phyloP scores from a whole-genome alignment of 2,888 invertebrate species.

The Sericinus montela region DNA sequence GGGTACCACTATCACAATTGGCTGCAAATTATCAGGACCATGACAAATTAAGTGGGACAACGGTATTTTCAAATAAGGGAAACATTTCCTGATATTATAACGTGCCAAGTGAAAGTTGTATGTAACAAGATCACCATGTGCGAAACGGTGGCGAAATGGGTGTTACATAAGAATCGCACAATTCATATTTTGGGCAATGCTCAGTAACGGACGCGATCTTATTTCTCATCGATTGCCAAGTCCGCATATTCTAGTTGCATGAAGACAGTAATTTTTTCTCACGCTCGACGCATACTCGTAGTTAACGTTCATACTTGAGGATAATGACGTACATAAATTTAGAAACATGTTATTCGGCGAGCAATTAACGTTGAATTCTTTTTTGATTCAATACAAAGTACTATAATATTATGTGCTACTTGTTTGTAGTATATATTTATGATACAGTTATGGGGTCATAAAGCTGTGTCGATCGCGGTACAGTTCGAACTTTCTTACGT shows the following conservation, averaged over 20 bases:
- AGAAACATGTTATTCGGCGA: neutral
- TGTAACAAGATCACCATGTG: slow-evolving; percentile 28
- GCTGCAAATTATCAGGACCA: too few species aligned
- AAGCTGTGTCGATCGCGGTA: too few species aligned
- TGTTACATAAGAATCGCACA: slow-evolving; percentile 31
- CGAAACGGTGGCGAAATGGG: slow-evolving; percentile 21
- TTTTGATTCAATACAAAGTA: too few species aligned
- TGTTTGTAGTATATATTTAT: too few species aligned
- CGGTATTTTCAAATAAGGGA: too few species aligned
- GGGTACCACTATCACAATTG: too few species aligned
- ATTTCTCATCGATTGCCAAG: neutral
- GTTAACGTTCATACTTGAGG: neutral
- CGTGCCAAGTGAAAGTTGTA: slow-evolving; percentile 26
- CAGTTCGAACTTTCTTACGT: too few species aligned
- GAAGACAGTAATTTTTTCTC: slow-evolving; percentile 2
- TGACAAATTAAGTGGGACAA: too few species aligned
- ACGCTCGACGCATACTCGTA: slow-evolving; percentile 2
- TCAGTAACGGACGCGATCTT: neutral
- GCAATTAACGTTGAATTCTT: too few species aligned
- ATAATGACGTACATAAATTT: neutral
- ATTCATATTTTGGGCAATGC: slow-evolving; percentile 27
- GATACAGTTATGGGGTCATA: too few species aligned
- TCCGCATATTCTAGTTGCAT: neutral
- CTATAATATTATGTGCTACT: too few species aligned
- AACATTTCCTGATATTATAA: neutral